Evolutionary conservation across 2,113 vertebrate species (phyloP).

Genomic region (Xiphophorus maculatus): DNA sequence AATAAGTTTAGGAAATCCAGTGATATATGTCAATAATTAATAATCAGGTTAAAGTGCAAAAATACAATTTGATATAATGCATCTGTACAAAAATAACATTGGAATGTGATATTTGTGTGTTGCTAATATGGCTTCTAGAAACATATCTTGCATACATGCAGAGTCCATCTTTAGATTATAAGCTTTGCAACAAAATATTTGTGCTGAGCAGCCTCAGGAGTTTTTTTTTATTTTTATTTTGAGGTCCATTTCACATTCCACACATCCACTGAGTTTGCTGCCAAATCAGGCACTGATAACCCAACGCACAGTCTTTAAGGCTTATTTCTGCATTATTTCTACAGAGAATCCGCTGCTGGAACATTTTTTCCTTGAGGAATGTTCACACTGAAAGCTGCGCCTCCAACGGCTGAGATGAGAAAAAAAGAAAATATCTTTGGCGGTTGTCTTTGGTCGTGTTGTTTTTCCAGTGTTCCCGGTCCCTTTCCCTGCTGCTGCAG

Average conservation of each 20-base stretch:
- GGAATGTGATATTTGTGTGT: slow-evolving; percentile 78
- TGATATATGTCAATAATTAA: slow-evolving; percentile 98
- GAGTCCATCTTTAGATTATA: slow-evolving; percentile 44
- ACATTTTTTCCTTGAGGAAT: slow-evolving; percentile 43
- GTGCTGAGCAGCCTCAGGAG: slow-evolving; percentile 18
- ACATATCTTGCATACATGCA: background rate
- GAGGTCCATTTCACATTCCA: slow-evolving; percentile 47
- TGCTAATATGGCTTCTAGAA: slow-evolving; percentile 52
- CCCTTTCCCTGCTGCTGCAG: slow-evolving; percentile 53
- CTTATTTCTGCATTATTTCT: slow-evolving; percentile 13
- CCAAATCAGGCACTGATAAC: slow-evolving; percentile 33
- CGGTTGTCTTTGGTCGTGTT: slow-evolving; percentile 34
- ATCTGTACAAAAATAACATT: slow-evolving; percentile 86
- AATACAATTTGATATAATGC: slow-evolving; percentile 84
- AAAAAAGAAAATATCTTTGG: slow-evolving; percentile 54
- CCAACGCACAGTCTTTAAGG: slow-evolving; percentile 14
- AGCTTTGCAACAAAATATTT: slow-evolving; percentile 21
- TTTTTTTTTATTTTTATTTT: slow-evolving; percentile 4
- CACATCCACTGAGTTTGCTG: slow-evolving; percentile 25
- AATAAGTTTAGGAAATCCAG: slow-evolving; percentile 93
- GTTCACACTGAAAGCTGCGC: slow-evolving; percentile 17
- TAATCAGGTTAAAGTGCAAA: slow-evolving; percentile 99
- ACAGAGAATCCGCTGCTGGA: slow-evolving; percentile 27
- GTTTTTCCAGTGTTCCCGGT: slow-evolving; percentile 63
- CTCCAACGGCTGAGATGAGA: slow-evolving; percentile 32